Percentiles rank a stretch among this genome's conserved stretches.
These are phyloP conservation scores for Phoebastria nigripes DNA, from an alignment of 2,797 vertebrate species.

Conservation along the genomic window DNA sequence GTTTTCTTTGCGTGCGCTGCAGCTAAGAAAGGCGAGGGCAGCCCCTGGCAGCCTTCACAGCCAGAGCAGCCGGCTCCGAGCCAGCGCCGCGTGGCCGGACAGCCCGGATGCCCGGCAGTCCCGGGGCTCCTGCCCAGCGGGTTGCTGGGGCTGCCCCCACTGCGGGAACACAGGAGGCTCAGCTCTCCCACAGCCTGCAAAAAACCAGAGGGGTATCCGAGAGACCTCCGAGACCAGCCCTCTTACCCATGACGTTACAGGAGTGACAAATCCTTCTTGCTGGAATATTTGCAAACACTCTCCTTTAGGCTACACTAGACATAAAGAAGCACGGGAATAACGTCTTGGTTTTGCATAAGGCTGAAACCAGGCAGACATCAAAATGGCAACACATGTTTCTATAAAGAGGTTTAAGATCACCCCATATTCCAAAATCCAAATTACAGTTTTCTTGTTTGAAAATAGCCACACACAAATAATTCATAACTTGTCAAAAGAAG, in stretches of 20 bases:
- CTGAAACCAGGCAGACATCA: neutral
- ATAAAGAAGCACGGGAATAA: neutral
- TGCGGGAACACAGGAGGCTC: neutral
- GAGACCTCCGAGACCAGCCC: neutral
- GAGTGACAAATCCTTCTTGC: neutral
- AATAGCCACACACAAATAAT: neutral
- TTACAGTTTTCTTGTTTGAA: neutral
- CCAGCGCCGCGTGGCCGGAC: rapidly evolving
- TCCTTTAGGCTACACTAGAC: neutral
- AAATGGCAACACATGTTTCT: neutral
- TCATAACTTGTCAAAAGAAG: neutral
- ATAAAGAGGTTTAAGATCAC: neutral
- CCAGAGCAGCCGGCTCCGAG: rapidly evolving
- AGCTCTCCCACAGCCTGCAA: neutral
- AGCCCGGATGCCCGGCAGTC: rapidly evolving
- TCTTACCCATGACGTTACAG: neutral
- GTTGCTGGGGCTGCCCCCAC: neutral
- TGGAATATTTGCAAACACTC: neutral
- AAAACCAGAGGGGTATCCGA: rapidly evolving
- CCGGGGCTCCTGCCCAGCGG: neutral
- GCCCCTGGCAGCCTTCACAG: neutral
- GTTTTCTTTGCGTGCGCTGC: neutral
- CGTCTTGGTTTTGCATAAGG: neutral
- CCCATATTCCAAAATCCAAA: neutral
- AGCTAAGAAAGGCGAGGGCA: neutral